Evolutionary conservation across 2,888 invertebrate genomes (phyloP), one percentile per base, ranked within the genome.

Genomic region (Apocheima hispidaria): DNA sequence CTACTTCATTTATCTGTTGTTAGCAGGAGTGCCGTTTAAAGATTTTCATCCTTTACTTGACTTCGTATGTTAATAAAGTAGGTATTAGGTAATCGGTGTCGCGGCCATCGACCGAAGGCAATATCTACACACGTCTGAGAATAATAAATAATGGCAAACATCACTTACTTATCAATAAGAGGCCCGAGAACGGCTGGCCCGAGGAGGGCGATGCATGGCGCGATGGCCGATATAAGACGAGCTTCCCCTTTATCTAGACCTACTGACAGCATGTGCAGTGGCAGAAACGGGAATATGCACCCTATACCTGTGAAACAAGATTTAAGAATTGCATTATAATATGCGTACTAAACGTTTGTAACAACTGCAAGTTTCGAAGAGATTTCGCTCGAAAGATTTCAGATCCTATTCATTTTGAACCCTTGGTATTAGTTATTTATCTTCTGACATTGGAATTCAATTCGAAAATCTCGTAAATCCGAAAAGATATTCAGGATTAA

Each of bases 271-370:
- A 97, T 96, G 87, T 96, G 97, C 60, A 96, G 92, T 16, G 96
- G 95, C 65, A 98, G 95, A 86, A 97, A 96, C 6, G 98, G 96
- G 76, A 96, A 95, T 66, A 98, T 93, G 73, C 96, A 96, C 69
- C 97, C 97, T 75, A 98, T 91, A 71, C 96, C 98, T 98, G 86
- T 50, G 80, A 60, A 60, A 67, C 35, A 36, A 49, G 4, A 18
- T 18, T 4, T 12, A 16, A 46, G 12, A 41, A 36, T 12, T 36
- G 20, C 12, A 12, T 0, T 40, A 20, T 12, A 5, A 12, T 10
- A 21, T 4, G 12, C 12, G 21, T 41, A 5, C 2, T 14, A 36
- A 4, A 5, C 2, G 30, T 30, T 30, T 30, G 30, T 30, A 30
- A 30, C 10, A 30, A 26, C 26, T 26, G 26, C 9, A 26, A 4